These are phyloP conservation scores for Metopia argyrocephala DNA, from an alignment of 2,888 invertebrate genomes.

Conservation along the genomic window DNA sequence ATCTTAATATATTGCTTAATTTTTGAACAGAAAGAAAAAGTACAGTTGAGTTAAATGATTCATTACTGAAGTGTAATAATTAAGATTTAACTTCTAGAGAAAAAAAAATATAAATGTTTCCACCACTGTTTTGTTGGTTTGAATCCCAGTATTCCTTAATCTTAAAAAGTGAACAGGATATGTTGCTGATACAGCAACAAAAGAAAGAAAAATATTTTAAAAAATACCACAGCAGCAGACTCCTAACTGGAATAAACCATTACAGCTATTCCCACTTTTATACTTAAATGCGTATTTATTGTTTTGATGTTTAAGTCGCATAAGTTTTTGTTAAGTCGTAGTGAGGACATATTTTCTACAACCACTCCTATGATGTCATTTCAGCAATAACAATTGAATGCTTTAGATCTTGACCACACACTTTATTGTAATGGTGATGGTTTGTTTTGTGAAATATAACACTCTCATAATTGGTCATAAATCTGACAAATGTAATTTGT, in stretches of 20 bases:
- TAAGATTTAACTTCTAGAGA: too few relatives aligned
- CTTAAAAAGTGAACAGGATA: too few relatives aligned
- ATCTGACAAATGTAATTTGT: slow-evolving; percentile 77
- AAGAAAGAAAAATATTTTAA: not conserved
- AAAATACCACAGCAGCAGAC: not conserved
- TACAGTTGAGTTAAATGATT: too few relatives aligned
- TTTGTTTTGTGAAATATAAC: slow-evolving; percentile 73
- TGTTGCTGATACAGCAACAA: not conserved
- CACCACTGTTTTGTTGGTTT: too few relatives aligned
- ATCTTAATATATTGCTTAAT: too few relatives aligned
- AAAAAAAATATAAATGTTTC: too few relatives aligned
- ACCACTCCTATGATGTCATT: slow-evolving; percentile 19
- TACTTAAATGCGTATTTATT: not conserved
- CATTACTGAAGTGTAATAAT: too few relatives aligned
- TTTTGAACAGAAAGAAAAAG: too few relatives aligned
- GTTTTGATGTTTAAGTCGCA: slow-evolving; percentile 4
- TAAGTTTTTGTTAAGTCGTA: not conserved
- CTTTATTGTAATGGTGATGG: slow-evolving; percentile 51
- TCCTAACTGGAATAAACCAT: not conserved
- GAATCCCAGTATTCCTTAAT: too few relatives aligned
- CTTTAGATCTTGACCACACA: slow-evolving; percentile 49
- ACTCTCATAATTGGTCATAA: slow-evolving; percentile 77
- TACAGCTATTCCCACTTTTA: not conserved
- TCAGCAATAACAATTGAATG: slow-evolving; percentile 39
- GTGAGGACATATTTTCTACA: not conserved